Evolutionary conservation across 2,888 invertebrate species (phyloP).

Genomic region (Drosophila melanocephala): DNA sequence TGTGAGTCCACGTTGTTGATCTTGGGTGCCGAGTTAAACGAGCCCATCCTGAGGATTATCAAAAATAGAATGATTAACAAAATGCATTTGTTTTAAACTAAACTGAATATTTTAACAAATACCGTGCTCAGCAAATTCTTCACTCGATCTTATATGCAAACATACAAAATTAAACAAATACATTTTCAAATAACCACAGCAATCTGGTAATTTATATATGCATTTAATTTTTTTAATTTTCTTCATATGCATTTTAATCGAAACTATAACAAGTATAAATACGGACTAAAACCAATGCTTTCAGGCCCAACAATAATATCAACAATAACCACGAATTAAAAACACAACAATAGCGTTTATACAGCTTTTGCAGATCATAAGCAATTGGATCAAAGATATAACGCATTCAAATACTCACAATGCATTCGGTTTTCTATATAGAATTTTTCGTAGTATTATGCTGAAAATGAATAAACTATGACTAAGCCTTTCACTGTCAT

Average conservation of each 20-base stretch:
- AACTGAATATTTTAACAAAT: background rate
- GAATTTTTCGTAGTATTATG: conserved; percentile 79
- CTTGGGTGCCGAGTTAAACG: conserved; percentile 89
- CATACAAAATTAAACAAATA: background rate
- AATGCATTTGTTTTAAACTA: background rate
- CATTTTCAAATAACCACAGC: background rate
- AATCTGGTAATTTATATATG: background rate
- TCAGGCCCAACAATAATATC: conserved; percentile 8
- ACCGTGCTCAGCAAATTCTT: conserved; percentile 11
- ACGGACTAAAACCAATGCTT: conserved; percentile 3
- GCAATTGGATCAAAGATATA: conserved; percentile 14
- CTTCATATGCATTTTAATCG: conserved; percentile 20
- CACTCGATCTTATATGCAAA: conserved; percentile 2
- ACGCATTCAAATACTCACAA: conserved; percentile 76
- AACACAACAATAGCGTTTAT: conserved; percentile 4
- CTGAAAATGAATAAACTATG: conserved; percentile 78
- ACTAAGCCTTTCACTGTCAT: conserved; percentile 65
- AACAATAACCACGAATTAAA: conserved; percentile 25
- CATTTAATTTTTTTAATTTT: conserved; percentile 5
- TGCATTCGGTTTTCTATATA: conserved; percentile 75
- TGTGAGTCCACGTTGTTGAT: conserved; percentile 88
- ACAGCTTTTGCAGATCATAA: conserved; percentile 28
- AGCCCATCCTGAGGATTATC: conserved; percentile 88
- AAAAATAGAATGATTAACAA: conserved; percentile 34
- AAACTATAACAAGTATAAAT: conserved; percentile 13